These are phyloP conservation scores for Crossaster papposus DNA, from an alignment of 53 echinoderm and acorn worm species.

Conservation along the genomic window DNA sequence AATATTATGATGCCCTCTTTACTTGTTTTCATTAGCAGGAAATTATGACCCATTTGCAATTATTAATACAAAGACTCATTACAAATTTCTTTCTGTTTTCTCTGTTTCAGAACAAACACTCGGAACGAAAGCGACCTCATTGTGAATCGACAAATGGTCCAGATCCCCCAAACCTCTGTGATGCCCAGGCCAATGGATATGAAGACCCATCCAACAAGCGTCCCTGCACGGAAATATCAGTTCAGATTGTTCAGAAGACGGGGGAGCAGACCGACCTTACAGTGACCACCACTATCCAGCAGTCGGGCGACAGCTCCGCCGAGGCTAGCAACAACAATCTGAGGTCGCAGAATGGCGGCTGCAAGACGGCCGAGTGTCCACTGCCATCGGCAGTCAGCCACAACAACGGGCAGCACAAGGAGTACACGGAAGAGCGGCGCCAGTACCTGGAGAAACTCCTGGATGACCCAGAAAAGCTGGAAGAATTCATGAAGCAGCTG, in stretches of 20 bases:
- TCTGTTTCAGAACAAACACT: conserved; percentile 44
- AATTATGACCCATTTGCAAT: background rate
- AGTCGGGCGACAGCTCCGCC: conserved; percentile 25
- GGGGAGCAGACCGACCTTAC: conserved; percentile 48
- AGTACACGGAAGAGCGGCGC: conserved; percentile 32
- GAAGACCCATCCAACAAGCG: conserved; percentile 45
- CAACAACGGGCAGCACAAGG: conserved; percentile 44
- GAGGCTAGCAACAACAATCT: conserved; percentile 46
- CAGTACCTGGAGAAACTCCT: conserved; percentile 39
- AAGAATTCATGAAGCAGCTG: conserved; percentile 42
- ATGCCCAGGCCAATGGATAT: conserved; percentile 46
- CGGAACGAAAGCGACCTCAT: conserved; percentile 42
- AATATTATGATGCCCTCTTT: no score
- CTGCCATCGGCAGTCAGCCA: background rate
- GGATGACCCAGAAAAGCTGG: conserved; percentile 33
- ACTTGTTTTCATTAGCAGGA: background rate
- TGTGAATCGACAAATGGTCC: conserved; percentile 41
- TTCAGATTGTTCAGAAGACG: conserved; percentile 49
- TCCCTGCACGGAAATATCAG: conserved; percentile 59
- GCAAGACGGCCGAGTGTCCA: conserved; percentile 23
- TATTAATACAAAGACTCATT: background rate
- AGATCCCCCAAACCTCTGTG: conserved; percentile 24
- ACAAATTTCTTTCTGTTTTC: background rate
- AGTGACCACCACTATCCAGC: conserved; percentile 46
- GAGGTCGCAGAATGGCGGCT: conserved; percentile 28